A percentile compares a stretch with the other conserved stretches of the same genome.
phyloP scores from a whole-genome alignment of 2,888 invertebrate genomes.

The Beris chalybata region DNA sequence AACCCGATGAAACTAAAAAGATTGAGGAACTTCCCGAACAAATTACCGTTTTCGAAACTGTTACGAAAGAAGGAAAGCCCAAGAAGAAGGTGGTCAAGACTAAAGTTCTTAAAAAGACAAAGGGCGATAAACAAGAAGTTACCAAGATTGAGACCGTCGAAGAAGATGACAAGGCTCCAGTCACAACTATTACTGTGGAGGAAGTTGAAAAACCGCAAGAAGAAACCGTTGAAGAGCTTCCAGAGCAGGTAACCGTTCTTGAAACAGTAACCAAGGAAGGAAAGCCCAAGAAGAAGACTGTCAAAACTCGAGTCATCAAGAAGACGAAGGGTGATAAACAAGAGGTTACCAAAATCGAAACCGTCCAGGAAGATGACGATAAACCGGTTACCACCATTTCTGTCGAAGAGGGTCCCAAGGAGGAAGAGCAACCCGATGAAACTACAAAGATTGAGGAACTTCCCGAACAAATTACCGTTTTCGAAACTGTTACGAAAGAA shows the following conservation, averaged over 20 bases:
- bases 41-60: slow-evolving; percentile 44
- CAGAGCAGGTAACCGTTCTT: slow-evolving; percentile 43
- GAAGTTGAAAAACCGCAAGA: slow-evolving; percentile 45
- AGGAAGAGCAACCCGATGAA: slow-evolving; percentile 35
- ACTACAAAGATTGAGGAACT: slow-evolving; percentile 39
- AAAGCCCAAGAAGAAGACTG: slow-evolving; percentile 45
- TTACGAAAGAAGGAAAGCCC: slow-evolving; percentile 41
- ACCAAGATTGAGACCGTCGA: slow-evolving; percentile 46
- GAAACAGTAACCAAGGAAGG: slow-evolving; percentile 43
- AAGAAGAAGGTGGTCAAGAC: slow-evolving; percentile 43
- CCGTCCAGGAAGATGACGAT: slow-evolving; percentile 46
- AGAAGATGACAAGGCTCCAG: slow-evolving; percentile 43
- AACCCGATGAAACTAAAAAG: slow-evolving; percentile 42
- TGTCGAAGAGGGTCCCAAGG: slow-evolving; percentile 38
- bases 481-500: slow-evolving; percentile 41
- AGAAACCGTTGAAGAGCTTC: slow-evolving; percentile 37
- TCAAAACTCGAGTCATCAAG: slow-evolving; percentile 49
- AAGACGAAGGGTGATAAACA: slow-evolving; percentile 43
- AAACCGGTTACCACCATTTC: slow-evolving; percentile 48
- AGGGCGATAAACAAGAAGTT: slow-evolving; percentile 45
- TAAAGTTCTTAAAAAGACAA: slow-evolving; percentile 34
- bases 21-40: slow-evolving; percentile 51
- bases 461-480: slow-evolving; percentile 40
- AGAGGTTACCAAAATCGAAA: slow-evolving; percentile 55
- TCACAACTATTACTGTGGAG: slow-evolving; percentile 46